These are phyloP conservation scores for Naja naja DNA, from an alignment of 2,113 vertebrate genomes.

Conservation along the genomic window DNA sequence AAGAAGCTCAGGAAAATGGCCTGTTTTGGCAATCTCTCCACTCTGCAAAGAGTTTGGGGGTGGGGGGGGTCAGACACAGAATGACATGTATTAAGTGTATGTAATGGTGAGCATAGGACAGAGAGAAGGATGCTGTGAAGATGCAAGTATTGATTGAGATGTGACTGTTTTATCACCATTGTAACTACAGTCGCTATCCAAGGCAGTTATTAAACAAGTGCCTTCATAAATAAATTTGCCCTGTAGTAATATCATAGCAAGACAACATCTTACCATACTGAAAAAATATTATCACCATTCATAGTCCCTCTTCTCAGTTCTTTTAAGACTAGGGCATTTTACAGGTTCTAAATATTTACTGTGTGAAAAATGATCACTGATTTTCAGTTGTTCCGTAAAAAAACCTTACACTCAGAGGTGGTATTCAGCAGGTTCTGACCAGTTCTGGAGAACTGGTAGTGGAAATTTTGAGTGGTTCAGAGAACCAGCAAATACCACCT, in stretches of 20 bases:
- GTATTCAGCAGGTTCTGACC: no score
- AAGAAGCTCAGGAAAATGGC: background rate
- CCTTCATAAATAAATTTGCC: background rate
- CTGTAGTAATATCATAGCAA: background rate
- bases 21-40: background rate
- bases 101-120: background rate
- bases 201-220: background rate
- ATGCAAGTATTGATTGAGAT: background rate
- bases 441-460: no score
- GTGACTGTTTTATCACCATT: background rate
- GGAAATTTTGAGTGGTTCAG: no score
- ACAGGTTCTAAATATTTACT: background rate
- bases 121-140: background rate
- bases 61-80: background rate
- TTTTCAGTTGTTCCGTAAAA: background rate
- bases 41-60: background rate
- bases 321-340: background rate
- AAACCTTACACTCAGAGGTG: background rate
- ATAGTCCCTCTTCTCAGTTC: background rate
- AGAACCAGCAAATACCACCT: no score
- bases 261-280: background rate
- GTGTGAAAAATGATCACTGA: background rate
- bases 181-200: background rate
- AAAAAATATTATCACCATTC: background rate
- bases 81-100: background rate